A percentile compares a stretch with the other conserved stretches of the same genome.
phyloP scores from a whole-genome alignment of 2,113 vertebrate species.

The Rhabdornis inornatus region DNA sequence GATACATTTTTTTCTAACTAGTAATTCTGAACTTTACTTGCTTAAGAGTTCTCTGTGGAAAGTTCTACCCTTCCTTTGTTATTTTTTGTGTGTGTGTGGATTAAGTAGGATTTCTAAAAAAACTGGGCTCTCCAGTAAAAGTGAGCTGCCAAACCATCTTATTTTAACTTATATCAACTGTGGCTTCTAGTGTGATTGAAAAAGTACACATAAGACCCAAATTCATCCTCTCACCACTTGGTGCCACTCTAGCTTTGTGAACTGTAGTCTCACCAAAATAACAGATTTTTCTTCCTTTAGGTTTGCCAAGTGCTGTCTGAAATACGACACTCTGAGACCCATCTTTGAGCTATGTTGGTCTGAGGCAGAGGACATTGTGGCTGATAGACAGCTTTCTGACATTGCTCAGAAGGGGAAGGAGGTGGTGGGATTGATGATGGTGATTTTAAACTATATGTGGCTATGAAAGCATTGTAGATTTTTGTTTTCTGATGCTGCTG shows the following conservation, averaged over 20 bases:
- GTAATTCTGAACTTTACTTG: not conserved
- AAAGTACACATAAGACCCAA: not conserved
- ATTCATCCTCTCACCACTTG: constrained; percentile 69
- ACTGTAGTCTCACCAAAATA: not conserved
- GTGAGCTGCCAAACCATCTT: not conserved
- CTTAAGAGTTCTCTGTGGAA: not conserved
- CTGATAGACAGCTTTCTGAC: not conserved
- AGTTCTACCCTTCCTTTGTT: not conserved
- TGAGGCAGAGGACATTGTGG: not conserved
- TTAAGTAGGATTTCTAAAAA: not conserved
- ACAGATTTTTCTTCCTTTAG: not conserved
- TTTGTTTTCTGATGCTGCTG: not conserved
- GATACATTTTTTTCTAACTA: not conserved
- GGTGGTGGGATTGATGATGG: not conserved
- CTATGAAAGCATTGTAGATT: not conserved
- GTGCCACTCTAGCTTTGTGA: constrained; percentile 74
- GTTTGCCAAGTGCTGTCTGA: constrained; percentile 40
- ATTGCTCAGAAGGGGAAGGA: not conserved
- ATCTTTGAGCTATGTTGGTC: not conserved
- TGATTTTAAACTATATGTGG: not conserved
- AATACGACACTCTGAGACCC: not conserved
- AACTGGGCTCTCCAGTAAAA: not conserved
- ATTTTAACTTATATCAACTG: not conserved
- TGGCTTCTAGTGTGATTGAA: not conserved
- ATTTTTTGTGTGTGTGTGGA: not conserved